Conservation (phyloP, 2,797 vertebrate genomes). For the Arnoldichthys spilopterus region DNA sequence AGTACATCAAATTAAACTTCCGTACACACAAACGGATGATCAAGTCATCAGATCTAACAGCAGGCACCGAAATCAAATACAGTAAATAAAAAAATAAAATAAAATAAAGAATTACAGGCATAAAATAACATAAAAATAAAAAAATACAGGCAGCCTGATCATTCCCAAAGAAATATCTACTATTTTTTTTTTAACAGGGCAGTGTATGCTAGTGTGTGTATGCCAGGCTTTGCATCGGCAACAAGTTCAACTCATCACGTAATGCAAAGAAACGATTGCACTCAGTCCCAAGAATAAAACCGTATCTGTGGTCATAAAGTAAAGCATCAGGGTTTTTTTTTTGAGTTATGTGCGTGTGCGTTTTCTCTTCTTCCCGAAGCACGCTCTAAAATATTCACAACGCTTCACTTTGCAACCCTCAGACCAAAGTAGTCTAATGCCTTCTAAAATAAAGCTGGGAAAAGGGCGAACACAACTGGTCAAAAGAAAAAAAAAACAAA, state of each 20-base stretch:
- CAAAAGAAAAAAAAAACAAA: constrained; percentile 47
- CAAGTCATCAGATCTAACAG: constrained; percentile 49
- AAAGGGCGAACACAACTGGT: constrained; percentile 47
- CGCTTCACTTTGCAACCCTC: constrained; percentile 56
- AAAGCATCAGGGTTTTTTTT: constrained; percentile 61
- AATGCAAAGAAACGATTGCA: constrained; percentile 6
- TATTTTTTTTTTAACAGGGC: constrained; percentile 19
- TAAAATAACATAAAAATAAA: too few species aligned
- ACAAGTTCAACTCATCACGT: constrained; percentile 19
- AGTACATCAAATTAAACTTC: constrained; percentile 58
- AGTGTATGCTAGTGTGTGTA: constrained; percentile 9
- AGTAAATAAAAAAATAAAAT: not conserved
- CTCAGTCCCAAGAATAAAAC: constrained; percentile 14
- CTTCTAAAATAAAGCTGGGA: constrained; percentile 59
- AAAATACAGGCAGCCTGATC: constrained; percentile 30
- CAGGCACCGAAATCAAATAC: constrained; percentile 56
- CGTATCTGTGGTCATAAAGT: constrained; percentile 32
- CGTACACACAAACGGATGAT: constrained; percentile 49
- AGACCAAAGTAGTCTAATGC: constrained; percentile 58
- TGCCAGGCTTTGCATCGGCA: not conserved
- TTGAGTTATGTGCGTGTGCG: constrained; percentile 49
- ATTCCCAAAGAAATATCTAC: constrained; percentile 14
- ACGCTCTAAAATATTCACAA: constrained; percentile 70
- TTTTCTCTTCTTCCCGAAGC: constrained; percentile 50
- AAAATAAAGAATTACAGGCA: not conserved